Conservation (phyloP, 2,113 vertebrate species). For the Loxodonta africana region DNA sequence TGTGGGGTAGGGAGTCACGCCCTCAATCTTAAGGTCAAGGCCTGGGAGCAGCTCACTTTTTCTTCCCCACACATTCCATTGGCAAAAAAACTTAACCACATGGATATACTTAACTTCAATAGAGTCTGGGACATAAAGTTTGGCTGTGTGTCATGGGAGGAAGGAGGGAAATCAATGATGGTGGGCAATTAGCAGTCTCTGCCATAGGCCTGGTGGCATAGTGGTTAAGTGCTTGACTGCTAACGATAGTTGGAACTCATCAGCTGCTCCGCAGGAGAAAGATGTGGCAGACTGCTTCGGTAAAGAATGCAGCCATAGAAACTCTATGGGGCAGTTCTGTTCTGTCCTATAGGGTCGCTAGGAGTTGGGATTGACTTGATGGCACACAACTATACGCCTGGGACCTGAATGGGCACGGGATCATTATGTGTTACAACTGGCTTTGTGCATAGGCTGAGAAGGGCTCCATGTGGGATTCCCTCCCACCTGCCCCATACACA, state of each 20-base stretch:
- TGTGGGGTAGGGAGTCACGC: accelerated
- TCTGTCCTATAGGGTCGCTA: too few species aligned
- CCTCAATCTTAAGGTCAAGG: neutral
- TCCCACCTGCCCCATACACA: too few species aligned
- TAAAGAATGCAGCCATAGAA: too few species aligned
- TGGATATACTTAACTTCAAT: accelerated
- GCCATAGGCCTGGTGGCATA: too few species aligned
- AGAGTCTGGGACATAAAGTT: neutral
- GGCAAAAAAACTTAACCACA: neutral
- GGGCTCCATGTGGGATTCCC: neutral
- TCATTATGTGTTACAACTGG: neutral
- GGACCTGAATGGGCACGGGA: neutral
- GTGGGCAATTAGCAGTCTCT: neutral
- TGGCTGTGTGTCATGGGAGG: neutral
- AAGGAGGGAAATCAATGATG: neutral
- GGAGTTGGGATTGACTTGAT: too few species aligned
- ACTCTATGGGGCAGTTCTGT: too few species aligned
- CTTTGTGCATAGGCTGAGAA: neutral
- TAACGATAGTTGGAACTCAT: too few species aligned
- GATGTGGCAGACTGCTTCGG: too few species aligned
- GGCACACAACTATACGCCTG: too few species aligned
- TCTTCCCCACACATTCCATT: neutral
- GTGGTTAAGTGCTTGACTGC: too few species aligned
- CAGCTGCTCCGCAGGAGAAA: too few species aligned
- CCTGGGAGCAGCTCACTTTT: neutral